These are phyloP conservation scores for Thalpophila matura DNA, from an alignment of 2,888 invertebrate genomes.

Conservation along the genomic window DNA sequence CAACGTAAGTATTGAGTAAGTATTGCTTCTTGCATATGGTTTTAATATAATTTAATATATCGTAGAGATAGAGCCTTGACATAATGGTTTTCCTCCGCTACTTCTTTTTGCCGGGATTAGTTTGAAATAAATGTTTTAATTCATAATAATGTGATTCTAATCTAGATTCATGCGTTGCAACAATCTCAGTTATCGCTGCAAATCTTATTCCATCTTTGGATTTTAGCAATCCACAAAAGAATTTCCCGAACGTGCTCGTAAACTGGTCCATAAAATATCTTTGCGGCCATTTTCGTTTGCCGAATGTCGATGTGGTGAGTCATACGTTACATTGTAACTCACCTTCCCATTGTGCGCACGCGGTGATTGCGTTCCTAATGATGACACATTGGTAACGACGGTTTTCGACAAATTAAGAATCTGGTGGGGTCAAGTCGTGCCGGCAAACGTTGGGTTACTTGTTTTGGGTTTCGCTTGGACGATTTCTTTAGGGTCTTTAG, in stretches of 20 bases:
- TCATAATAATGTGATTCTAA: slow-evolving; percentile 9
- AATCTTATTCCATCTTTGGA: slow-evolving; percentile 45
- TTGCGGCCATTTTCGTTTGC: slow-evolving; percentile 65
- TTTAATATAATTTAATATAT: slow-evolving; percentile 22
- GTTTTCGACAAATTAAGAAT: slow-evolving; percentile 51
- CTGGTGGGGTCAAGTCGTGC: slow-evolving; percentile 43
- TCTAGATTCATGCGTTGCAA: slow-evolving; percentile 12
- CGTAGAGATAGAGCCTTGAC: slow-evolving; percentile 20
- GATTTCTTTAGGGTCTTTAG: slow-evolving; percentile 12
- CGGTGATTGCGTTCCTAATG: slow-evolving; percentile 61
- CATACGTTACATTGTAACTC: slow-evolving; percentile 65
- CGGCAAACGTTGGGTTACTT: slow-evolving; percentile 17
- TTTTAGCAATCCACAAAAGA: slow-evolving; percentile 45
- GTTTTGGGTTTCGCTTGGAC: slow-evolving; percentile 18
- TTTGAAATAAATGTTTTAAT: slow-evolving; percentile 12
- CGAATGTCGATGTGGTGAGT: slow-evolving; percentile 70
- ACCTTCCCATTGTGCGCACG: slow-evolving; percentile 66
- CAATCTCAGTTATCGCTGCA: slow-evolving; percentile 8
- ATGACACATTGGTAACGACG: slow-evolving; percentile 65
- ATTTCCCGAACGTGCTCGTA: slow-evolving; percentile 55
- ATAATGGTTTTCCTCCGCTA: no score
- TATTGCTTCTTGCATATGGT: slow-evolving; percentile 3
- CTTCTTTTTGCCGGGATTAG: slow-evolving; percentile 9
- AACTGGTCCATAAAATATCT: slow-evolving; percentile 61
- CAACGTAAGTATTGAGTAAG: neutral